Base-by-base conservation (phyloP, 2,797 vertebrate genomes). In the Smutsia temminckii region DNA sequence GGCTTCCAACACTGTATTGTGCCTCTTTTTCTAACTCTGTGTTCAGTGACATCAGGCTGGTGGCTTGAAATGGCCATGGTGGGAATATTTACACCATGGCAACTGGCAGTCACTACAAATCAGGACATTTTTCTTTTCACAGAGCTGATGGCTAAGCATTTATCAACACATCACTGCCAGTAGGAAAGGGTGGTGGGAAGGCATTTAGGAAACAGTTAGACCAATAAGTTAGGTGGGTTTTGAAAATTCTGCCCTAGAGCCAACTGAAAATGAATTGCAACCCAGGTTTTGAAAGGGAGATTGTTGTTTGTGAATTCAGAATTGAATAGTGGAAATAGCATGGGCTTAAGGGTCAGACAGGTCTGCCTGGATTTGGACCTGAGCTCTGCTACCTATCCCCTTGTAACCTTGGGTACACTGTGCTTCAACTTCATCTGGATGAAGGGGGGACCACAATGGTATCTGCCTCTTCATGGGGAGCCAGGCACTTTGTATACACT, bases 31-130 rank as follows among this genome's bases (percentile, higher is more conserved):
- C 59, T 23, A 32, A 6, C 21, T 29, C 37, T 20, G 32, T 17
- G 2, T 13, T 49, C 0, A 2, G 5, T 55, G 46, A 21, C 0
- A 0, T 25, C 32, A 49, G 18, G 25, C 23, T 42, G 16, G 18
- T 5, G 49, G 86, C 14, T 63, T 14, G 34, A 37, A 80, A 16
- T 46, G 34, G 7, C 59, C 4, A 0, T 37, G 16, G 7, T 53
- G 21, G 5, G 32, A 69, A 46, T 46, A 61, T n/a, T 79, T 79
- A 88, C 57, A 72, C 57, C 18, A 29, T 0, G 21, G 86, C 57
- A 6, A 68, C 13, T 5, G n/a, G 74, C 74, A 55, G 2, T 32
- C 2, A 13, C 14, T 59, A 3, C 12, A 53, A 8, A 74, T 13
- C 29, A 25, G 10, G 23, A 7, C 53, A 21, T 46, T 53, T 34